Conservation (phyloP, 2,888 invertebrate genomes). For the Plagodis dolabraria region DNA sequence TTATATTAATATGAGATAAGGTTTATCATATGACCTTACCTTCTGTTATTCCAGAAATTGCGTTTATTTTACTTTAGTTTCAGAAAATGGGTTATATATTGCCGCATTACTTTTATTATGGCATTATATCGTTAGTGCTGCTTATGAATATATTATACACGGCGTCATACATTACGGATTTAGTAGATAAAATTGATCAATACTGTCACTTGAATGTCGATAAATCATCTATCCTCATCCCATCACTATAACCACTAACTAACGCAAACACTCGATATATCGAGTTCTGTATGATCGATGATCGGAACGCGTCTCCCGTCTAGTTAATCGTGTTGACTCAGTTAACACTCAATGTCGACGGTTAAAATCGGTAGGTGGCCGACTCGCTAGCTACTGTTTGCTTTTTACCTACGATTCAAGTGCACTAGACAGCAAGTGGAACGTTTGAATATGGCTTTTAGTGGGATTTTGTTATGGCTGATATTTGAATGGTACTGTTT, state of each 20-base stretch:
- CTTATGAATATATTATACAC: no score
- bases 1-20: no score
- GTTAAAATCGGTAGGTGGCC: conserved; percentile 74
- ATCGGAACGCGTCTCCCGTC: conserved; percentile 58
- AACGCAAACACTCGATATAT: conserved; percentile 58
- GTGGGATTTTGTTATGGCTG: conserved; percentile 1
- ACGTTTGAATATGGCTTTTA: conserved; percentile 26
- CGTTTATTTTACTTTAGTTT: no score
- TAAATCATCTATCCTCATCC: conserved; percentile 11
- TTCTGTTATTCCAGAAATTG: no score
- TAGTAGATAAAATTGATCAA: no score
- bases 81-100: no score
- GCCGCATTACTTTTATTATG: no score
- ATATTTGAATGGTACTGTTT: background rate
- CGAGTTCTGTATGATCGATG: conserved; percentile 69
- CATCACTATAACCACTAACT: conserved; percentile 50
- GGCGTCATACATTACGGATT: no score
- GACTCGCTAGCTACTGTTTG: conserved; percentile 63
- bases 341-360: conserved; percentile 69
- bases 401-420: conserved; percentile 66
- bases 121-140: no score
- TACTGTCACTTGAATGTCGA: conserved; percentile 3
- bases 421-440: conserved; percentile 47
- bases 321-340: conserved; percentile 76
- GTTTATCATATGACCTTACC: no score